phyloP scores from a whole-genome alignment of 2,113 vertebrate species.

The Forbesichthys agassizii region DNA sequence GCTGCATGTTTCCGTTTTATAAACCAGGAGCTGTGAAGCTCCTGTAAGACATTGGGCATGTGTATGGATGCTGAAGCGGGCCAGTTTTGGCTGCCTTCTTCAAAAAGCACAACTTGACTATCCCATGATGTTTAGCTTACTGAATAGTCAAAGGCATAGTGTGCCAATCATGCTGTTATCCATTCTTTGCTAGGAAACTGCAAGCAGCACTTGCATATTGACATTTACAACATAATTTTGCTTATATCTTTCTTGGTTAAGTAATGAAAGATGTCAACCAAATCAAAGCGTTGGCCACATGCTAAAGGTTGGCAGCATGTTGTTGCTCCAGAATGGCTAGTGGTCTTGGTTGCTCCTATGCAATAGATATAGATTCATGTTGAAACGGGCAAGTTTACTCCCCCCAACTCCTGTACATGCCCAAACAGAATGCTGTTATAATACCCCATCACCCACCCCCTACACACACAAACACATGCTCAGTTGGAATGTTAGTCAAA shows the following conservation, averaged over 20 bases:
- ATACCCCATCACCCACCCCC: conserved; percentile 7
- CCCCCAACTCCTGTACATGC: conserved; percentile 13
- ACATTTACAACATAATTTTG: too few relatives aligned
- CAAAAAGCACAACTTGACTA: conserved; percentile 1
- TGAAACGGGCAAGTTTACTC: conserved; percentile 21
- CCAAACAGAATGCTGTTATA: conserved; percentile 25
- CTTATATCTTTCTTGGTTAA: too few relatives aligned
- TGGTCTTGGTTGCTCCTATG: conserved; percentile 7
- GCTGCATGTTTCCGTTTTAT: not conserved
- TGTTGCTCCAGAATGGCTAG: too few relatives aligned
- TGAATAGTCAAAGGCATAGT: not conserved
- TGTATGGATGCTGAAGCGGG: too few relatives aligned
- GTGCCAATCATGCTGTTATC: too few relatives aligned
- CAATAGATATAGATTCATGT: conserved; percentile 18
- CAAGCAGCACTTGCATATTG: too few relatives aligned
- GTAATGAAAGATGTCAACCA: too few relatives aligned
- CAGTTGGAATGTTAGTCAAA: conserved; percentile 13
- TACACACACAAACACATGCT: conserved; percentile 29
- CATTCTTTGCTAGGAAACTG: too few relatives aligned
- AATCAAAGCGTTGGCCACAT: too few relatives aligned
- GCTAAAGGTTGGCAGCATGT: too few relatives aligned
- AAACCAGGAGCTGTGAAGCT: not conserved
- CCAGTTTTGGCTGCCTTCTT: conserved; percentile 11
- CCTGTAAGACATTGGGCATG: too few relatives aligned
- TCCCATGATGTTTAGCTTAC: conserved; percentile 5